Evolutionary conservation across 2,797 vertebrate genomes (phyloP).

Genomic region (Malacoctenus gilli): DNA sequence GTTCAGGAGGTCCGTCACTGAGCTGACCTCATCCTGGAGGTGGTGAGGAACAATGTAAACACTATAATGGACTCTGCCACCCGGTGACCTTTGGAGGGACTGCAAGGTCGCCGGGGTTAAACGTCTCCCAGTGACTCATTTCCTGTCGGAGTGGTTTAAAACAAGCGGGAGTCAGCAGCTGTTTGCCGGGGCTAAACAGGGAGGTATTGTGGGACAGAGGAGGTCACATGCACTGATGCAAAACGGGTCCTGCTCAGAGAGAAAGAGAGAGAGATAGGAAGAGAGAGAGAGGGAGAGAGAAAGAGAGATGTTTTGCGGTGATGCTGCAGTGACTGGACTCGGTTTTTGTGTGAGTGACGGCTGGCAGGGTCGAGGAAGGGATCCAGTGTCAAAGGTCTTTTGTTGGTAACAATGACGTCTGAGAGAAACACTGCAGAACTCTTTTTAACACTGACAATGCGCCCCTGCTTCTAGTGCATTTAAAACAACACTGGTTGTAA

Average conservation of each 20-base stretch:
- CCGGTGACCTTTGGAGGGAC: constrained; percentile 48
- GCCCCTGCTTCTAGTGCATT: too few species aligned
- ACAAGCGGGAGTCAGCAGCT: constrained; percentile 64
- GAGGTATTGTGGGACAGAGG: constrained; percentile 61
- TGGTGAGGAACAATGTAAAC: constrained; percentile 54
- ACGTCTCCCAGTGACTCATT: constrained; percentile 66
- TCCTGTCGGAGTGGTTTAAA: constrained; percentile 58
- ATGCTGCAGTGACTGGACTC: constrained; percentile 42
- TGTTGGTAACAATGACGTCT: too few species aligned
- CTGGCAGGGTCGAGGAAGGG: too few species aligned
- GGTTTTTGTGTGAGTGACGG: constrained; percentile 17
- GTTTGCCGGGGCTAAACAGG: constrained; percentile 60
- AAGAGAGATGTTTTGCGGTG: too few species aligned
- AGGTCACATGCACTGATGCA: constrained; percentile 37
- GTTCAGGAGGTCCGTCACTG: constrained; percentile 8
- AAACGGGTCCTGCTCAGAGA: constrained; percentile 32
- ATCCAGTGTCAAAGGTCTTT: too few species aligned
- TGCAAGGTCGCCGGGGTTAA: constrained; percentile 58
- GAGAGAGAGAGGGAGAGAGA: too few species aligned
- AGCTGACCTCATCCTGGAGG: constrained; percentile 23
- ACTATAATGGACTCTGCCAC: constrained; percentile 50
- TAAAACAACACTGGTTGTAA: too few species aligned
- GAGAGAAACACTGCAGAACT: too few species aligned
- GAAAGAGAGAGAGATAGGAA: too few species aligned
- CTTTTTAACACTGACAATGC: too few species aligned